Evolutionary conservation across 2,888 invertebrate species (phyloP).

Genomic region (Campaea margaritaria): DNA sequence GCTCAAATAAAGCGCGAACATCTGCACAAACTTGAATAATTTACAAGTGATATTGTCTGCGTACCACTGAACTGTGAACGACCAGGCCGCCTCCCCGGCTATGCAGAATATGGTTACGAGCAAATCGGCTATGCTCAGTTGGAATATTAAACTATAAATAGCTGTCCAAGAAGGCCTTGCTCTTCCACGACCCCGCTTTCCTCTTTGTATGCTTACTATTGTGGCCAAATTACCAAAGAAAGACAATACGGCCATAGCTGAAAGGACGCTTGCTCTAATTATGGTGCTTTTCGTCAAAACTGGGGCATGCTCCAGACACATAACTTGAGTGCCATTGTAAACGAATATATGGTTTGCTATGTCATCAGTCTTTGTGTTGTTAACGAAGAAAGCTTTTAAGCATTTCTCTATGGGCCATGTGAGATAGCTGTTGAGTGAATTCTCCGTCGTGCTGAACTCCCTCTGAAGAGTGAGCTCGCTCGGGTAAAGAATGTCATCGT

Average conservation of each 20-base stretch:
- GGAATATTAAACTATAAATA: slow-evolving; percentile 91
- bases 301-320: slow-evolving; percentile 88
- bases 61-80: slow-evolving; percentile 91
- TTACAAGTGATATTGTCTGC: slow-evolving; percentile 92
- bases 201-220: slow-evolving; percentile 89
- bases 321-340: slow-evolving; percentile 67
- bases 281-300: slow-evolving; percentile 86
- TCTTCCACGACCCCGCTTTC: slow-evolving; percentile 83
- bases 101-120: slow-evolving; percentile 93
- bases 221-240: slow-evolving; percentile 91
- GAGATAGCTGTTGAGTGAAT: slow-evolving; percentile 47
- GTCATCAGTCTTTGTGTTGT: slow-evolving; percentile 58
- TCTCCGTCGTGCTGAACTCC: slow-evolving; percentile 54
- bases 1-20: slow-evolving; percentile 92
- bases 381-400: slow-evolving; percentile 58
- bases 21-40: slow-evolving; percentile 91
- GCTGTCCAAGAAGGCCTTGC: slow-evolving; percentile 88
- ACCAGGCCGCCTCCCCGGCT: slow-evolving; percentile 92
- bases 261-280: slow-evolving; percentile 88
- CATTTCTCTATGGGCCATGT: slow-evolving; percentile 74
- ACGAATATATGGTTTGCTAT: slow-evolving; percentile 53
- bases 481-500: slow-evolving; percentile 54
- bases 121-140: slow-evolving; percentile 93
- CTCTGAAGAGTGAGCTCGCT: slow-evolving; percentile 57
- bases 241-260: slow-evolving; percentile 89